Percentiles rank a stretch among this genome's conserved stretches.
Evolutionary conservation across 2,888 invertebrate genomes (phyloP).

Genomic region (Dichetophora obliterata): DNA sequence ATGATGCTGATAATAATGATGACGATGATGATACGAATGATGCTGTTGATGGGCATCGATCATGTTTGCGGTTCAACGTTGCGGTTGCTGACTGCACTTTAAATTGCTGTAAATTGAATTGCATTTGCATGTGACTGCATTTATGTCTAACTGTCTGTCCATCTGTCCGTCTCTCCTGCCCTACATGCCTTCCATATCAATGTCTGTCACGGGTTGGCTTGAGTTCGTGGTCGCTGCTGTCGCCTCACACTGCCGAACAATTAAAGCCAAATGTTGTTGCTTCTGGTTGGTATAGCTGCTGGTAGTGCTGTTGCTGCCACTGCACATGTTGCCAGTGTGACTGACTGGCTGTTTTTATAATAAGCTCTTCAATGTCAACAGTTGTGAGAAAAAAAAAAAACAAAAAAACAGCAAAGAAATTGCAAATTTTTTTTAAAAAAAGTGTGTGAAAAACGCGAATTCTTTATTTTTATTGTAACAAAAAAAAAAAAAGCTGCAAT

Average conservation of each 20-base stretch:
- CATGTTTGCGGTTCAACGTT: conserved; percentile 39
- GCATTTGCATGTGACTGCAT: conserved; percentile 59
- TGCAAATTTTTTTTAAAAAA: conserved; percentile 3
- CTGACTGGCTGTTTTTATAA: conserved; percentile 36
- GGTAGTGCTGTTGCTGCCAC: conserved; percentile 45
- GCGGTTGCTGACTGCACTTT: conserved; percentile 53
- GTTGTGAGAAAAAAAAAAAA: conserved; percentile 16
- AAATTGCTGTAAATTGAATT: conserved; percentile 68
- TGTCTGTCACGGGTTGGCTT: neutral
- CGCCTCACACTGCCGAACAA: neutral
- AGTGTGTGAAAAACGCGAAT: neutral
- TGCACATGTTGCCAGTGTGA: neutral
- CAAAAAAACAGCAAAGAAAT: neutral
- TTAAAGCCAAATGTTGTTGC: neutral
- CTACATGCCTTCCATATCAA: neutral
- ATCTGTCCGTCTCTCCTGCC: neutral
- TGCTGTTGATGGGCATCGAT: conserved; percentile 14
- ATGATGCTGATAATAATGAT: conserved; percentile 24
- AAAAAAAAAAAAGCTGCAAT: too few relatives aligned
- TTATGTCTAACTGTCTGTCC: neutral
- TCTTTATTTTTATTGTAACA: neutral
- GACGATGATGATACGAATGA: conserved; percentile 19
- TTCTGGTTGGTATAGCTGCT: conserved; percentile 41
- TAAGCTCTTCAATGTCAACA: conserved; percentile 5
- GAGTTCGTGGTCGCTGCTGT: conserved; percentile 2